Evolutionary conservation across 1,140 invertebrate species (phyloP).

Genomic region (Hestina assimilis): DNA sequence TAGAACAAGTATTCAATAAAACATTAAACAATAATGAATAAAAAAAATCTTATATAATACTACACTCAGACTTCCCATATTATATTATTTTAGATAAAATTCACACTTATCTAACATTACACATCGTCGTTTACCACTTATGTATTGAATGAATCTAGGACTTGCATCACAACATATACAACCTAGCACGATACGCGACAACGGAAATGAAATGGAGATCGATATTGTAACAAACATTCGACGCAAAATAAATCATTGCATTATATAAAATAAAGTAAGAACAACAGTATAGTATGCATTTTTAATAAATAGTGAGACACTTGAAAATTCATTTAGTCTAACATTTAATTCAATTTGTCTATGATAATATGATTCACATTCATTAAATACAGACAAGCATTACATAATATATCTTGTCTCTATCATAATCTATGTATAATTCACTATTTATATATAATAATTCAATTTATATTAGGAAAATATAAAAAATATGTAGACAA

Average conservation of each 20-base stretch:
- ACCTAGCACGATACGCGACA: conserved; percentile 15
- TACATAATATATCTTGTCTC: conserved; percentile 7
- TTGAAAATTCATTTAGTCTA: conserved; percentile 15
- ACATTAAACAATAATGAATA: conserved; percentile 19
- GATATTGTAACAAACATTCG: conserved; percentile 18
- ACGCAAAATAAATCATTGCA: conserved; percentile 19
- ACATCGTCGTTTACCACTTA: conserved; percentile 12
- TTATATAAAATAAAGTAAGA: conserved; percentile 2
- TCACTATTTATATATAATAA: conserved; percentile 27
- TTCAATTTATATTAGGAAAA: conserved; percentile 27
- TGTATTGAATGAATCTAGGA: conserved; percentile 20
- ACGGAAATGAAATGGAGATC: conserved; percentile 19
- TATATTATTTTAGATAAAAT: conserved; percentile 25
- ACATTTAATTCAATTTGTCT: conserved; percentile 9
- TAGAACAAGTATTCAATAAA: conserved; percentile 13
- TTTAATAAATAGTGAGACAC: conserved; percentile 23
- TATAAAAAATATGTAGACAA: conserved; percentile 37
- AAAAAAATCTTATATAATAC: conserved; percentile 17
- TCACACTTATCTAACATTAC: conserved; percentile 35
- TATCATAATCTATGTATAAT: conserved; percentile 26
- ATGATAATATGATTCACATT: conserved; percentile 9
- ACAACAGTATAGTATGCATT: conserved; percentile 8
- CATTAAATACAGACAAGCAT: conserved; percentile 14
- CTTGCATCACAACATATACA: conserved; percentile 31
- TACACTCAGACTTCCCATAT: conserved; percentile 25